Conservation (phyloP, 2,888 invertebrate species). For the Parelbella ahira region DNA sequence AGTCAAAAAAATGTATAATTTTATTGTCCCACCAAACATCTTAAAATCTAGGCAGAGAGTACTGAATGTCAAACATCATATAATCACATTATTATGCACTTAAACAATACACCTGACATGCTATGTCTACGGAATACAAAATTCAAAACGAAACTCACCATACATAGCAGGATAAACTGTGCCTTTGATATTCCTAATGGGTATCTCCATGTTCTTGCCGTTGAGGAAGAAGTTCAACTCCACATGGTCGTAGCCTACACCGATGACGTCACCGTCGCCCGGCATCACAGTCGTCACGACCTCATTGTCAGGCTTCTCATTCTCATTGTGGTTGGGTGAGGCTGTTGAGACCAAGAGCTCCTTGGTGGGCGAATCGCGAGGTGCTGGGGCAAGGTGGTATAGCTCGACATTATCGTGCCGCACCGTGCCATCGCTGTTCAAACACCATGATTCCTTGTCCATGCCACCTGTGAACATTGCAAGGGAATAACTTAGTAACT, state of each 20-base stretch:
- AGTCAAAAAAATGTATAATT: too few relatives aligned
- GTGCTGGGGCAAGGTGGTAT: constrained; percentile 80
- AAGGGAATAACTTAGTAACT: too few relatives aligned
- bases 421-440: constrained; percentile 93
- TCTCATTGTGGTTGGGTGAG: constrained; percentile 52
- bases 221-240: constrained; percentile 97
- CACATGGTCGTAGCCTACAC: constrained; percentile 97
- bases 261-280: constrained; percentile 96
- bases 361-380: constrained; percentile 64
- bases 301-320: constrained; percentile 55
- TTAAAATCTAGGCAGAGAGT: too few relatives aligned
- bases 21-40: too few relatives aligned
- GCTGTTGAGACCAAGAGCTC: constrained; percentile 65
- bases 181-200: constrained; percentile 93
- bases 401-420: constrained; percentile 91
- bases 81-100: too few relatives aligned
- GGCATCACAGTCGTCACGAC: constrained; percentile 73
- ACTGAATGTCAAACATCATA: too few relatives aligned
- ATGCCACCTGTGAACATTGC: constrained; percentile 92
- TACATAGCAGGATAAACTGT: constrained; percentile 95
- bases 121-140: too few relatives aligned
- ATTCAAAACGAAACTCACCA: constrained; percentile 84
- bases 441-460: constrained; percentile 95
- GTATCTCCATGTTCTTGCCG: constrained; percentile 91
- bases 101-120: too few relatives aligned